These are phyloP conservation scores for Prolemur simus DNA, from an alignment of 2,113 vertebrate species.

Conservation along the genomic window DNA sequence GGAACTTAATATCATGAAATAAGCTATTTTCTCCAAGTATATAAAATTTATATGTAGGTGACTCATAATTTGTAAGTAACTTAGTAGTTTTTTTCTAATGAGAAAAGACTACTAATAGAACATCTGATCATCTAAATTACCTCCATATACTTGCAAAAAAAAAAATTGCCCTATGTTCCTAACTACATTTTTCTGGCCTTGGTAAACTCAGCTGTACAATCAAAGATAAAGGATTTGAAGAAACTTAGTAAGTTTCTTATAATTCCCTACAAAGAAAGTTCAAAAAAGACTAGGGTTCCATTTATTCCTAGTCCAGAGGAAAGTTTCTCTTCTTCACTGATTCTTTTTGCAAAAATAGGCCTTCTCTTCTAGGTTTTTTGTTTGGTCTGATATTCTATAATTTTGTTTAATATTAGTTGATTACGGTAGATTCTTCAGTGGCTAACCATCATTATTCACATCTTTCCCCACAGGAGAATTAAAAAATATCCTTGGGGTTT, in stretches of 20 bases:
- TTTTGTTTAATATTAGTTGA: slow-evolving; percentile 19
- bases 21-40: not conserved
- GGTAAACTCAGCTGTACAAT: not conserved
- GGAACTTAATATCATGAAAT: slow-evolving; percentile 1
- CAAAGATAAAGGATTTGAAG: not conserved
- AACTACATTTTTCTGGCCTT: not conserved
- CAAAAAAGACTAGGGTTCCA: not conserved
- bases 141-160: not conserved
- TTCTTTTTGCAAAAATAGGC: not conserved
- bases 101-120: not conserved
- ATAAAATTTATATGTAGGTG: not conserved
- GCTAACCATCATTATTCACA: not conserved
- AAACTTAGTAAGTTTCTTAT: not conserved
- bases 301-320: not conserved
- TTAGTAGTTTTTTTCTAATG: not conserved
- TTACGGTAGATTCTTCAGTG: not conserved
- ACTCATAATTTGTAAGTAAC: not conserved
- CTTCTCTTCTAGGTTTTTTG: not conserved
- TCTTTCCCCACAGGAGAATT: not conserved
- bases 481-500: not conserved
- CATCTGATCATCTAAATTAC: not conserved
- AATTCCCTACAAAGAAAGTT: not conserved
- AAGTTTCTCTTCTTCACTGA: not conserved
- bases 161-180: not conserved
- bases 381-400: not conserved